These are phyloP conservation scores for Bostrychus sinensis DNA, from an alignment of 2,113 vertebrate species.

Conservation along the genomic window DNA sequence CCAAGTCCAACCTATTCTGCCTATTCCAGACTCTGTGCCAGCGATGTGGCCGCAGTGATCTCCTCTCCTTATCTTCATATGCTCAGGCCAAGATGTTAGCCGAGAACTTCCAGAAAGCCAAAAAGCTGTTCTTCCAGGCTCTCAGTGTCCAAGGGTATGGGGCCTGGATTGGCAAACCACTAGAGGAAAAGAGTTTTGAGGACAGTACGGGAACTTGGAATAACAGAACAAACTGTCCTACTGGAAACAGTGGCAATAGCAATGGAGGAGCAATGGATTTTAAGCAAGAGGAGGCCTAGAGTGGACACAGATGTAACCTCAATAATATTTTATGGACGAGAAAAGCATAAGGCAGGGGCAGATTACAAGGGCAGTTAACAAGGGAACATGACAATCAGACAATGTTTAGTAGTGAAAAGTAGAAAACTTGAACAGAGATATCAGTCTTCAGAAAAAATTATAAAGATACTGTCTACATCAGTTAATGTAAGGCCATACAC, in stretches of 20 bases:
- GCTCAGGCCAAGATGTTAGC: conserved; percentile 89
- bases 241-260: conserved; percentile 33
- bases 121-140: conserved; percentile 84
- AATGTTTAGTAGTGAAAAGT: too few relatives aligned
- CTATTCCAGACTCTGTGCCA: conserved; percentile 86
- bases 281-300: conserved; percentile 53
- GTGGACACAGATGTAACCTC: background rate
- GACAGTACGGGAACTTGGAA: background rate
- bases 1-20: conserved; percentile 89
- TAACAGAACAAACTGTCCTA: conserved; percentile 6
- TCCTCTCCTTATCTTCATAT: conserved; percentile 82
- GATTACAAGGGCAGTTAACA: conserved; percentile 2
- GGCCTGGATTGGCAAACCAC: conserved; percentile 93
- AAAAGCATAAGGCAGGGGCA: conserved; percentile 20
- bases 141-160: conserved; percentile 89
- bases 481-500: too few relatives aligned
- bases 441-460: too few relatives aligned
- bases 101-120: conserved; percentile 82
- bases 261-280: conserved; percentile 39
- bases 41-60: conserved; percentile 72
- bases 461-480: too few relatives aligned
- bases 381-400: conserved; percentile 40
- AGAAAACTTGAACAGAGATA: too few relatives aligned
- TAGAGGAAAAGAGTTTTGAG: conserved; percentile 94
- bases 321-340: conserved; percentile 10